Evolutionary conservation across 2,888 invertebrate genomes (phyloP), one percentile per base, ranked within the genome.

Genomic region (Oligia fasciuncula): DNA sequence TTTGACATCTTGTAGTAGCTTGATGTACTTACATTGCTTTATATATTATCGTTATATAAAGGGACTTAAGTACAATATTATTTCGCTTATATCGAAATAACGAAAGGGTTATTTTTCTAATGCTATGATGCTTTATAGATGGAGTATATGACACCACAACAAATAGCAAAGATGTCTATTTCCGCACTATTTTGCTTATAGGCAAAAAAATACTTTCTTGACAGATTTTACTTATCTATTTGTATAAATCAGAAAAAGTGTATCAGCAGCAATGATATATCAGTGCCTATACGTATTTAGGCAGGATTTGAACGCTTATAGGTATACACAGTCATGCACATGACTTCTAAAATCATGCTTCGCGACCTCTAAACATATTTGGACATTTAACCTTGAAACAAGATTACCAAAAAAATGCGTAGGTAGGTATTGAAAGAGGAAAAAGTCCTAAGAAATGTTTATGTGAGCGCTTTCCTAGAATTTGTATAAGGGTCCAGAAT

Each of bases 391-490:
- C 87, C 85, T 86, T 85, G 79, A 76, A 80, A 65, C 66, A 40
- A 82, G 62, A 85, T 80, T 69, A 67, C 67, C 65, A 70, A 84
- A 84, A 79, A 63, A 40, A 62, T 75, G 51, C 14, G 79, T 77
- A 87, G 79, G 74, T 77, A 85, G 77, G 75, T 63, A 83, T 77
- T 82, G 79, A 89, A 88, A 86, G 89, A 88, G 89, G 88, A 88
- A 89, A 88, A 88, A 88, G 88, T 89, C 77, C 29, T 35, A 35
- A 76, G 19, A 35, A 65, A 70, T 71, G 72, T 74, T 76, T 80
- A 77, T 77, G 66, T 68, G 71, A 69, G 51, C 76, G 57, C 83
- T 89, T 89, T 89, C 89, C 74, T 81, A 86, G 88, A 89, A 89
- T 67, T 77, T 57, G 46, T 75, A 51, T 57, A 67, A 46, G 77